phyloP scores from a whole-genome alignment of 2,113 vertebrate species.

The Lucifuga dentata region DNA sequence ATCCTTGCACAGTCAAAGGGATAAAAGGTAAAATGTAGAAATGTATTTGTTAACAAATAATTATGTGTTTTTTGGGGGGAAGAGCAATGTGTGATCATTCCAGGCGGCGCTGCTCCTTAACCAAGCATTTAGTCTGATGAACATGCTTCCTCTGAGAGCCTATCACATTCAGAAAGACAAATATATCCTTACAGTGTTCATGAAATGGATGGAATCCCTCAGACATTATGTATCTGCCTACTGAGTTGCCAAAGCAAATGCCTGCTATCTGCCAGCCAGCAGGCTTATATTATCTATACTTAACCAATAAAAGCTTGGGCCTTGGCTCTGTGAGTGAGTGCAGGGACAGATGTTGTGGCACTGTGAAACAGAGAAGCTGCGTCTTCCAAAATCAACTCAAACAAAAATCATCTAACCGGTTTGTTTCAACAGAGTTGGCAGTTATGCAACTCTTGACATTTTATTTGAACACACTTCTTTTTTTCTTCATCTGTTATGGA shows the following conservation, averaged over 20 bases:
- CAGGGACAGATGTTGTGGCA: conserved; percentile 2
- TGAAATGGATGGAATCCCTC: background rate
- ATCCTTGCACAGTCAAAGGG: too few species aligned
- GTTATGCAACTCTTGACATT: conserved; percentile 64
- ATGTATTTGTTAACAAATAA: too few species aligned
- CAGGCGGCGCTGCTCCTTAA: background rate
- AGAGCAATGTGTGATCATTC: too few species aligned
- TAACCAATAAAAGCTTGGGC: conserved; percentile 20
- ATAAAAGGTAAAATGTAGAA: too few species aligned
- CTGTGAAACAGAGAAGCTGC: conserved; percentile 16
- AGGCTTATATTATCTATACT: background rate
- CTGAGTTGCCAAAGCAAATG: background rate
- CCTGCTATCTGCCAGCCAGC: background rate
- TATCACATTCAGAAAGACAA: background rate
- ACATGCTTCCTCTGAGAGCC: background rate
- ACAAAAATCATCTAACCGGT: conserved; percentile 41
- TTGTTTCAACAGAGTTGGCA: conserved; percentile 31
- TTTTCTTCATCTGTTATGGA: conserved; percentile 37
- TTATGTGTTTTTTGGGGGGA: too few species aligned
- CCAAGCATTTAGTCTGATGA: background rate
- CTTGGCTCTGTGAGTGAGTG: background rate
- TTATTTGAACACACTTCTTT: conserved; percentile 41
- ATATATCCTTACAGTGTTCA: background rate
- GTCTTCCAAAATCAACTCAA: conserved; percentile 40
- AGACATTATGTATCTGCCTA: background rate